A percentile compares a stretch with the other conserved stretches of the same genome.
phyloP scores from a whole-genome alignment of 2,797 vertebrate genomes.

The Pangasius macronema region DNA sequence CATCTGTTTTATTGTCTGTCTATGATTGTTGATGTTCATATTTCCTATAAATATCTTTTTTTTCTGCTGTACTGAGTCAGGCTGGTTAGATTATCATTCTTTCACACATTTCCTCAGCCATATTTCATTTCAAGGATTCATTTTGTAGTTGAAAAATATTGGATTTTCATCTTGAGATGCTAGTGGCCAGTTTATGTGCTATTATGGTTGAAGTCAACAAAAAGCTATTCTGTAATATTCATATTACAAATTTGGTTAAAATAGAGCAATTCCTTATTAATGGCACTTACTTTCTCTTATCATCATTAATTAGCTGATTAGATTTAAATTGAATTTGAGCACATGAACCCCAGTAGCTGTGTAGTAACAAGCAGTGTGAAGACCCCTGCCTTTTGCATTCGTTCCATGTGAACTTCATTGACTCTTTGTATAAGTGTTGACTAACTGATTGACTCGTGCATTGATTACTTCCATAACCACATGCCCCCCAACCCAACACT shows the following conservation, averaged over 20 bases:
- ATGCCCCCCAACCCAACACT: background rate
- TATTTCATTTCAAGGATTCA: background rate
- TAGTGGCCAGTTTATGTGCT: background rate
- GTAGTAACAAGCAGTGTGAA: background rate
- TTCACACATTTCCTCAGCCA: background rate
- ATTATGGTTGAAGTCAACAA: background rate
- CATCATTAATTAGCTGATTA: background rate
- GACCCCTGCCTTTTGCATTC: background rate
- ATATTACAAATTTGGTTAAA: background rate
- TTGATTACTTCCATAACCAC: constrained; percentile 6
- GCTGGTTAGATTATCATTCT: background rate
- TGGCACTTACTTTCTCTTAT: background rate
- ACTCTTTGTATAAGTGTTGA: background rate
- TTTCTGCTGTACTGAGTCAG: background rate
- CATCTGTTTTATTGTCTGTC: background rate
- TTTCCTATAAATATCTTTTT: background rate
- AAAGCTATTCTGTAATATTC: background rate
- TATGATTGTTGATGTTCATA: background rate
- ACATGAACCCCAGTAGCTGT: background rate
- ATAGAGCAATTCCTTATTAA: background rate
- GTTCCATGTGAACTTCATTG: background rate
- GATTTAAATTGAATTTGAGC: background rate
- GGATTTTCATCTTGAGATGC: background rate
- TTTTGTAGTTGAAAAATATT: background rate
- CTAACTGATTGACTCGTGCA: background rate